phyloP scores from a whole-genome alignment of 1,140 invertebrate species.

The Drosophila sp. region DNA sequence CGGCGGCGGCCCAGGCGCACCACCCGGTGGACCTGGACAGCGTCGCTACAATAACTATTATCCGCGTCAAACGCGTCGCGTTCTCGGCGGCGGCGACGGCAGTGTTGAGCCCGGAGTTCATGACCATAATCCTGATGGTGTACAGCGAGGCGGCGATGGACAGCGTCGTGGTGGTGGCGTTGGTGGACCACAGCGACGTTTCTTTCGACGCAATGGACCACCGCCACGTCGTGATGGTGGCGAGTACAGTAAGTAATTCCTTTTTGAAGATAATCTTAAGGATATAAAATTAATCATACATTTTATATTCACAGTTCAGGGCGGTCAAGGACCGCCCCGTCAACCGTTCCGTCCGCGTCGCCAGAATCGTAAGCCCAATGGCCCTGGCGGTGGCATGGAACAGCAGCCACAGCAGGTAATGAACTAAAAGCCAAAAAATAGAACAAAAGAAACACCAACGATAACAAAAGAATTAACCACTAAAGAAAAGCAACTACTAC shows the following conservation, averaged over 20 bases:
- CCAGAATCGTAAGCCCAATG: constrained; percentile 78
- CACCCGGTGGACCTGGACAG: constrained; percentile 72
- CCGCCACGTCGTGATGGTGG: constrained; percentile 86
- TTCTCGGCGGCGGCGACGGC: constrained; percentile 84
- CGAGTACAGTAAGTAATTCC: constrained; percentile 83
- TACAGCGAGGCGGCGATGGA: constrained; percentile 82
- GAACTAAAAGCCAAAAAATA: constrained; percentile 68
- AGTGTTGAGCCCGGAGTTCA: constrained; percentile 83
- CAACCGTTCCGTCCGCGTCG: constrained; percentile 77
- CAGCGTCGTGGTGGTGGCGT: constrained; percentile 84
- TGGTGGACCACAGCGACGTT: constrained; percentile 87
- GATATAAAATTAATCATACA: too few relatives aligned
- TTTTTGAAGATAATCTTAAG: too few relatives aligned
- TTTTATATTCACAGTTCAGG: constrained; percentile 64
- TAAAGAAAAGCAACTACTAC: constrained; percentile 41
- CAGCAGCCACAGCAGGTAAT: constrained; percentile 84
- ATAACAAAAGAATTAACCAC: constrained; percentile 25
- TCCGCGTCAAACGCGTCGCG: constrained; percentile 69
- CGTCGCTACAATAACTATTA: constrained; percentile 78
- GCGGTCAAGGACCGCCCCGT: constrained; percentile 70
- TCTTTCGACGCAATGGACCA: constrained; percentile 87
- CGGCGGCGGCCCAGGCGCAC: constrained; percentile 68
- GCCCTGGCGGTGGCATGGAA: constrained; percentile 75
- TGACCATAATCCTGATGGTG: constrained; percentile 78
- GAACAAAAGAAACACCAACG: constrained; percentile 37